Conservation (phyloP, 2,113 vertebrate species). For the Cygnus atratus region DNA sequence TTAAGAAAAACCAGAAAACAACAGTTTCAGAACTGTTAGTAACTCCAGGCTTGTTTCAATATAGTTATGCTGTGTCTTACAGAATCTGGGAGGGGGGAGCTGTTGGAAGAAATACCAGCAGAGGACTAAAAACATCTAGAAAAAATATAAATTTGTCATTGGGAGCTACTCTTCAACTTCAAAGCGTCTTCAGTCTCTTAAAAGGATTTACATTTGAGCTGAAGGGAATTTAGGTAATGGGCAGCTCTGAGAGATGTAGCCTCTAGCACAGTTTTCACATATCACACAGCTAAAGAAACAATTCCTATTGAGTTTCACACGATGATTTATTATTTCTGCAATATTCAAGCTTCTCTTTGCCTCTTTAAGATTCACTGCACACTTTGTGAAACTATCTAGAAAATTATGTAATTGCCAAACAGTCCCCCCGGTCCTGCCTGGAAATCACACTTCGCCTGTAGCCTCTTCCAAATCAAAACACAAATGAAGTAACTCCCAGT, state of each 20-base stretch:
- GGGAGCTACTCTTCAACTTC: slow-evolving; percentile 32
- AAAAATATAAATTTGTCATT: slow-evolving; percentile 38
- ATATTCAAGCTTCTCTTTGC: slow-evolving; percentile 1
- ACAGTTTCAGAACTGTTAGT: neutral
- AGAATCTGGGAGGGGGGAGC: neutral
- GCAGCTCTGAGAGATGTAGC: slow-evolving; percentile 66
- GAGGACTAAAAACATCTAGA: neutral
- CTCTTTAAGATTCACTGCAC: slow-evolving; percentile 9
- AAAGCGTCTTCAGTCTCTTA: slow-evolving; percentile 58
- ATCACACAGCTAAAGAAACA: slow-evolving; percentile 44
- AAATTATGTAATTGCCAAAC: neutral
- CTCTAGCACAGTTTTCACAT: slow-evolving; percentile 43
- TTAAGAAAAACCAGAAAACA: neutral
- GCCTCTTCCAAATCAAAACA: neutral
- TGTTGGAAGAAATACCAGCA: neutral
- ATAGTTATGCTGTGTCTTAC: neutral
- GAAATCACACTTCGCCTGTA: neutral
- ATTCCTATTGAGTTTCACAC: slow-evolving; percentile 45
- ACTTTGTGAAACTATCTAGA: neutral
- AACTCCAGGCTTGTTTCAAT: slow-evolving; percentile 32
- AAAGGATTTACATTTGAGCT: slow-evolving; percentile 75
- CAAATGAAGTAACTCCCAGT: neutral
- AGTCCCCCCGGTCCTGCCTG: neutral
- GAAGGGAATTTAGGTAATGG: slow-evolving; percentile 62
- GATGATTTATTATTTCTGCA: slow-evolving; percentile 60